A percentile compares a stretch with the other conserved stretches of the same genome.
These are phyloP conservation scores for Pelodiscus sinensis DNA, from an alignment of 2,113 vertebrate genomes.

Conservation along the genomic window DNA sequence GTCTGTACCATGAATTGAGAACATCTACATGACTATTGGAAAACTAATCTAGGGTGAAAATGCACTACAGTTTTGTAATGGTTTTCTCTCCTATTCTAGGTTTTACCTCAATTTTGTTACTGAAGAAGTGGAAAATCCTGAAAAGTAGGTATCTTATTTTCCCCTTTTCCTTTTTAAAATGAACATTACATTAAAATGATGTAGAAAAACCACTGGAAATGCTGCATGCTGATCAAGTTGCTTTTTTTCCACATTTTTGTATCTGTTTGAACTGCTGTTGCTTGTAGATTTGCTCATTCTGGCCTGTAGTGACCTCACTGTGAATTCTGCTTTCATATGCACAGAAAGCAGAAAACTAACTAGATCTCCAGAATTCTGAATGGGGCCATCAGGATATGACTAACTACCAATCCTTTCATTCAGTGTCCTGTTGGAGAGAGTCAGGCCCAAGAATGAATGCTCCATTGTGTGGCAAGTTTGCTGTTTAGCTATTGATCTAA, in stretches of 20 bases:
- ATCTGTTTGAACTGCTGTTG: slow-evolving; percentile 48
- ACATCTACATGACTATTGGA: background rate
- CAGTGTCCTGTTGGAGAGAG: slow-evolving; percentile 39
- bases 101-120: slow-evolving; percentile 99
- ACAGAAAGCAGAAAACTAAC: slow-evolving; percentile 58
- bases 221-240: slow-evolving; percentile 28
- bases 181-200: background rate
- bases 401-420: slow-evolving; percentile 39
- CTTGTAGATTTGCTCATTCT: slow-evolving; percentile 50
- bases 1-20: background rate
- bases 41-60: slow-evolving; percentile 3
- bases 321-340: slow-evolving; percentile 43
- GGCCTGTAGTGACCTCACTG: slow-evolving; percentile 42
- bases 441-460: slow-evolving; percentile 20
- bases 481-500: slow-evolving; percentile 63
- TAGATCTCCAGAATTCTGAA: slow-evolving; percentile 17
- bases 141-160: slow-evolving; percentile 83
- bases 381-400: slow-evolving; percentile 6
- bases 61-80: background rate
- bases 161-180: slow-evolving; percentile 23
- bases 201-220: background rate
- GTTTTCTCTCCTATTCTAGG: slow-evolving; percentile 78
- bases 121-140: slow-evolving; percentile 94
- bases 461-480: slow-evolving; percentile 47
- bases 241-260: slow-evolving; percentile 34